These are phyloP conservation scores for Strigops habroptila DNA, from an alignment of 2,113 vertebrate species.

Conservation along the genomic window DNA sequence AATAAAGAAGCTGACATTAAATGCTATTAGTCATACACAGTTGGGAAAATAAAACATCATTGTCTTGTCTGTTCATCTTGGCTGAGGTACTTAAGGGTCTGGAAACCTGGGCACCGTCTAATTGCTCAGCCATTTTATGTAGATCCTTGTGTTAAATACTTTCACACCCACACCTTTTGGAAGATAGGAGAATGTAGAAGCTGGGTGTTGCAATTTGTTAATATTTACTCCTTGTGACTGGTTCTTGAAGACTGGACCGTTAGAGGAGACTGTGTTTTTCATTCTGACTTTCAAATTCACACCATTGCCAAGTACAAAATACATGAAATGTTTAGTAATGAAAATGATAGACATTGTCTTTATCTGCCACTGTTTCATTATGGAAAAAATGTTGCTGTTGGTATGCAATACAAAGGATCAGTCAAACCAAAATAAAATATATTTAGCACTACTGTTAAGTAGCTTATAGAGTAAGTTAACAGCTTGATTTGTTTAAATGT, in stretches of 20 bases:
- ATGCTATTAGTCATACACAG: neutral
- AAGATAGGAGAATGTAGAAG: neutral
- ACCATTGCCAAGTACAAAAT: neutral
- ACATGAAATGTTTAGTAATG: neutral
- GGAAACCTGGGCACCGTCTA: neutral
- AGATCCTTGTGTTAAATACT: neutral
- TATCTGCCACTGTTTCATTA: neutral
- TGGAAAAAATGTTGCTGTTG: neutral
- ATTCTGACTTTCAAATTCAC: neutral
- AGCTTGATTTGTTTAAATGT: neutral
- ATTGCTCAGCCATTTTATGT: neutral
- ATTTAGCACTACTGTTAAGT: neutral
- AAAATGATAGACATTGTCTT: neutral
- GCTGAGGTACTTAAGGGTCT: neutral
- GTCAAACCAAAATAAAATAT: neutral
- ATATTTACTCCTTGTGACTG: neutral
- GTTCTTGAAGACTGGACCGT: neutral
- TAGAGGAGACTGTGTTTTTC: neutral
- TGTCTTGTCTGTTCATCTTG: neutral
- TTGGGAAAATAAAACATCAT: neutral
- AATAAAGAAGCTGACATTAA: neutral
- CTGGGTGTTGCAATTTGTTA: neutral
- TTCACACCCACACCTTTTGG: neutral
- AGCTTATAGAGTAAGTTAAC: neutral
- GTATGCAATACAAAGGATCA: neutral